phyloP scores from a whole-genome alignment of 2,888 invertebrate species.

The Heliconius hortense region DNA sequence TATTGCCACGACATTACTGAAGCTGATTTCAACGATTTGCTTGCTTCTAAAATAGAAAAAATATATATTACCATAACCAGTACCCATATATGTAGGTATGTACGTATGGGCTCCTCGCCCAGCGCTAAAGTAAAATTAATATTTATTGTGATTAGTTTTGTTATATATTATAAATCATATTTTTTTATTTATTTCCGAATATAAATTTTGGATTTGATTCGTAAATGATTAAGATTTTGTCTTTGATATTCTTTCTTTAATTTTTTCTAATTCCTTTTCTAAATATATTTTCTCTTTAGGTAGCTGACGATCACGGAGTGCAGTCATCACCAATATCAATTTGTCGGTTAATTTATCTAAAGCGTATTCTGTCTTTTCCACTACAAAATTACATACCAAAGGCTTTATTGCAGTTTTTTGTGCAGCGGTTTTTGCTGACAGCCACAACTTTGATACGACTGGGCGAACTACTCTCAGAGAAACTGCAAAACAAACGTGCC shows the following conservation, averaged over 20 bases:
- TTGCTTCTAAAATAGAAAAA: constrained; percentile 55
- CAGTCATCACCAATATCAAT: constrained; percentile 50
- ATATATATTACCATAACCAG: constrained; percentile 3
- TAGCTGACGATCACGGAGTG: constrained; percentile 56
- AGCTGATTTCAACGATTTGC: constrained; percentile 51
- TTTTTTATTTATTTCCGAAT: background rate
- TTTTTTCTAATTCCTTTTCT: constrained; percentile 58
- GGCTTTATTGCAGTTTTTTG: constrained; percentile 53
- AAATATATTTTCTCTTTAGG: constrained; percentile 60
- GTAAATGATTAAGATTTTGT: constrained; percentile 17
- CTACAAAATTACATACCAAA: constrained; percentile 56
- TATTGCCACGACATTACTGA: constrained; percentile 62
- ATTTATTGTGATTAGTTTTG: background rate
- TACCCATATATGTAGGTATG: background rate
- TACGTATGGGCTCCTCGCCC: background rate
- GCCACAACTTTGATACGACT: constrained; percentile 59
- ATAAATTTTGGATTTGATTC: background rate
- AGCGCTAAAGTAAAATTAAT: background rate
- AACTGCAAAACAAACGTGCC: constrained; percentile 69
- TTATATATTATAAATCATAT: background rate
- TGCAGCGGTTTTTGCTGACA: constrained; percentile 52
- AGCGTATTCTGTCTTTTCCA: constrained; percentile 55
- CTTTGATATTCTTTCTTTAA: constrained; percentile 41
- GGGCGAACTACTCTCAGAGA: constrained; percentile 64
- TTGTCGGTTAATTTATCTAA: constrained; percentile 47